phyloP scores from a whole-genome alignment of 2,113 vertebrate species.

The Clupea harengus region DNA sequence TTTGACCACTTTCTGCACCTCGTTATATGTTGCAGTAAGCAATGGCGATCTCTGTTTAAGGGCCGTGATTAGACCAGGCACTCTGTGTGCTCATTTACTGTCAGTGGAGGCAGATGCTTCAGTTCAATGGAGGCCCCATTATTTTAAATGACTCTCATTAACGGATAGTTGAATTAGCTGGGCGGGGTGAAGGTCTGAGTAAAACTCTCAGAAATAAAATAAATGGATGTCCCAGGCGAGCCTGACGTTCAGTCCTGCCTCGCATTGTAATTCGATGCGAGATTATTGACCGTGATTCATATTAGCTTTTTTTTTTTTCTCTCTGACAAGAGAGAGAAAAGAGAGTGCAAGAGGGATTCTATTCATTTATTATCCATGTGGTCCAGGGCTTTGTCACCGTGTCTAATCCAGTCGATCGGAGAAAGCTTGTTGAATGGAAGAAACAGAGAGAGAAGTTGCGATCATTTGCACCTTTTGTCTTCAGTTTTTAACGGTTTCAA shows the following conservation, averaged over 20 bases:
- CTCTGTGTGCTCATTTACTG: not conserved
- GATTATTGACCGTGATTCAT: not conserved
- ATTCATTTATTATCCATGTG: no score
- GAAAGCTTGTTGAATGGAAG: not conserved
- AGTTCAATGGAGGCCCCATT: conserved; percentile 66
- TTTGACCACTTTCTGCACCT: not conserved
- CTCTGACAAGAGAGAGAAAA: no score
- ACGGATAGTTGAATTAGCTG: conserved; percentile 35
- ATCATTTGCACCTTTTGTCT: no score
- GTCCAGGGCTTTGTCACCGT: no score
- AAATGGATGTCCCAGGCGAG: not conserved
- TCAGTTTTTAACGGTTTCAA: no score
- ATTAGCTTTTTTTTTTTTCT: no score
- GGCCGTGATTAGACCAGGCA: not conserved
- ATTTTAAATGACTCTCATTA: conserved; percentile 76
- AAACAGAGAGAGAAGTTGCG: no score
- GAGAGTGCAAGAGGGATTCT: no score
- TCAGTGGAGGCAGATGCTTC: not conserved
- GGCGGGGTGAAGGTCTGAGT: not conserved
- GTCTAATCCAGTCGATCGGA: no score
- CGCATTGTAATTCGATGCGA: not conserved
- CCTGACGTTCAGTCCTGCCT: not conserved
- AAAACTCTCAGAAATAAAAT: not conserved
- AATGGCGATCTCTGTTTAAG: not conserved
- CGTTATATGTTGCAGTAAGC: not conserved